Percentiles rank a stretch among this genome's conserved stretches.
Evolutionary conservation across 2,797 vertebrate genomes (phyloP).

Genomic region (Gastrophryne carolinensis): DNA sequence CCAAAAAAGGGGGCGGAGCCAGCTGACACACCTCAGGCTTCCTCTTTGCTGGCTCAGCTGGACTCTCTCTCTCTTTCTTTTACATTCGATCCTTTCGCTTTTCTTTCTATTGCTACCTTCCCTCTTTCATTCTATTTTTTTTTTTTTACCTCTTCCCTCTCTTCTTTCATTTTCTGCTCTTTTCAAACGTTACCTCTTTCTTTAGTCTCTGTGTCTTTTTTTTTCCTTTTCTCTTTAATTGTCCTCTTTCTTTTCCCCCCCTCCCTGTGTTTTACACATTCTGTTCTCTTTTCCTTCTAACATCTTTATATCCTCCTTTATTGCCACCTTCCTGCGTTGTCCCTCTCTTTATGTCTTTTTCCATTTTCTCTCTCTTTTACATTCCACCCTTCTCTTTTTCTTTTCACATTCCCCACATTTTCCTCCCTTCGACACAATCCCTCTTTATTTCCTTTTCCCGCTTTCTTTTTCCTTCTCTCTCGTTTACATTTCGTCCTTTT

Average conservation of each 20-base stretch:
- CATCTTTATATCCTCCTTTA: not conserved
- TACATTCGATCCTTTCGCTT: not conserved
- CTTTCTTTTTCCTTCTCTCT: too few relatives aligned
- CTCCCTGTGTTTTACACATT: not conserved
- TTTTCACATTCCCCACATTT: not conserved
- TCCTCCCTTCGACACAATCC: too few relatives aligned
- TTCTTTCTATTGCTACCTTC: not conserved
- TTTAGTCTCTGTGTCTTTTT: not conserved
- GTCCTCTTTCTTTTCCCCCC: not conserved
- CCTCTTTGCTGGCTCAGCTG: too few relatives aligned
- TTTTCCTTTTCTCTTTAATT: not conserved
- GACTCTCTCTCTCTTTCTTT: not conserved
- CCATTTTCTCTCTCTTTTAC: not conserved
- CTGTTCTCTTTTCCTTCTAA: not conserved
- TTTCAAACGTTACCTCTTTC: not conserved
- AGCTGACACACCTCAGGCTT: too few relatives aligned
- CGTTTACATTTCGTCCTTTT: too few relatives aligned
- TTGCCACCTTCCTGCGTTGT: not conserved
- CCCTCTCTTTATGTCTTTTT: not conserved
- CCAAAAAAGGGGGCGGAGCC: too few relatives aligned
- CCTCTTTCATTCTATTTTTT: not conserved
- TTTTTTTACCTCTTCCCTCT: not conserved
- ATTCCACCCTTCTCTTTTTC: not conserved
- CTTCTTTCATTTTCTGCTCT: not conserved
- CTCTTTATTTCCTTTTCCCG: too few relatives aligned